Evolutionary conservation across 2,797 vertebrate species (phyloP).

Genomic region (Meriones psammophilus): DNA sequence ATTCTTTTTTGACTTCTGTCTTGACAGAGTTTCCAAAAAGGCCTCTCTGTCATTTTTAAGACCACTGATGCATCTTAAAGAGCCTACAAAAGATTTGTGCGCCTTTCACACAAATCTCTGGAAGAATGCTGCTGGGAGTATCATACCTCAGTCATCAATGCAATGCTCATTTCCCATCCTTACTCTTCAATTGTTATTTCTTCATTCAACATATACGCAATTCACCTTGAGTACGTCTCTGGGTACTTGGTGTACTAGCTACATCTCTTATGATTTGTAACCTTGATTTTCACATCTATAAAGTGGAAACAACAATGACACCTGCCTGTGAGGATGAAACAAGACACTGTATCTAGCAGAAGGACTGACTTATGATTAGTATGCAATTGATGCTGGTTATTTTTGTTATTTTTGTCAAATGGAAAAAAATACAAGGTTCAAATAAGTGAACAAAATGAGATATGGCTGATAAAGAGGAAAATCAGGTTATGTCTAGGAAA

Average conservation of each 20-base stretch:
- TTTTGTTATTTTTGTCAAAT: background rate
- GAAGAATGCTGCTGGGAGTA: background rate
- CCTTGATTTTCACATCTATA: background rate
- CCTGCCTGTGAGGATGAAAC: background rate
- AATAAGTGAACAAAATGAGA: background rate
- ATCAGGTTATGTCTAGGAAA: background rate
- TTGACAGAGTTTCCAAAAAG: background rate
- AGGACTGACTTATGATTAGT: background rate
- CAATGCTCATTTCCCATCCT: background rate
- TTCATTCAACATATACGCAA: background rate
- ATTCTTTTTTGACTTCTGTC: background rate
- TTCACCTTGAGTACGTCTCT: background rate
- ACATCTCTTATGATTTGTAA: background rate
- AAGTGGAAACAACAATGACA: background rate
- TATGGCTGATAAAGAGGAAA: background rate
- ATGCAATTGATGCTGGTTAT: background rate
- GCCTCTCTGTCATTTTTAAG: background rate
- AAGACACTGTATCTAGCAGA: background rate
- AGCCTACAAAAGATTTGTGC: background rate
- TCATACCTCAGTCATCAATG: background rate
- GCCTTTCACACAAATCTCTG: background rate
- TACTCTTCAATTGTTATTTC: background rate
- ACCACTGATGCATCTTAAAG: background rate
- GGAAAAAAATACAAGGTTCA: slow-evolving; percentile 2
- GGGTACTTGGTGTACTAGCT: background rate